Base-by-base conservation (phyloP, 2,888 invertebrate genomes). In the Hydropsyche betteni region DNA sequence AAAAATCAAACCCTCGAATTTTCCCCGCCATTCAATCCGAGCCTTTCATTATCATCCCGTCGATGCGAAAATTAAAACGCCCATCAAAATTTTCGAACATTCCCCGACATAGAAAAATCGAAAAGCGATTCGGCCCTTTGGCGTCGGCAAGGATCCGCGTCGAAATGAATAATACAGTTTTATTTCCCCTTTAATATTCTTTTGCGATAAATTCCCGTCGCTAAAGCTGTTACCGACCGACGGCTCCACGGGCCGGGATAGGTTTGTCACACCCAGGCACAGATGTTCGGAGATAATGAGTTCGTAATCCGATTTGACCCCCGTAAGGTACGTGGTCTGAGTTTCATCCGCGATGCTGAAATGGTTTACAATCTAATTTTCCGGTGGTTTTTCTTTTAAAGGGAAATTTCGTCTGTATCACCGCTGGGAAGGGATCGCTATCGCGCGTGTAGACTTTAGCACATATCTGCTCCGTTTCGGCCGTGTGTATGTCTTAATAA, bases 221-320 rank as follows among this genome's bases (percentile, higher is more conserved):
- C 44, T 64, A 64, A 64, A 64, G 64, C 51, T 73, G 61, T 73
- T 73, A 38, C 50, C 61, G 44, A 51, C 24, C 68, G 51, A 16
- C 34, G 64, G 44, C n/a, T 52, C 69, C 69, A 50, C 69, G n/a
- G 14, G 50, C 44, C 24, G 33, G 64, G 33, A 73, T 74, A 44
- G 72, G 72, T 58, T 36, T 53, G 53, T 44, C 68, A 24, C 24
- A 16, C 50, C 52, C 44, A 44, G 53, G 44, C 70, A 51, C 78
- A 78, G 78, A 78, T 78, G 78, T 74, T 75, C 44, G n/a, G 58
- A 68, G 70, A 78, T 78, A 78, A 78, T 78, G 78, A 75, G 75
- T 76, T 75, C 69, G 75, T 78, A 78, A 78, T 78, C 76, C 72
- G 74, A 76, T 78, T 78, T 75, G 70, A 69, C 71, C 72, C 34